These are phyloP conservation scores for Synergus gifuensis DNA, from an alignment of 2,888 invertebrate species.

Conservation along the genomic window DNA sequence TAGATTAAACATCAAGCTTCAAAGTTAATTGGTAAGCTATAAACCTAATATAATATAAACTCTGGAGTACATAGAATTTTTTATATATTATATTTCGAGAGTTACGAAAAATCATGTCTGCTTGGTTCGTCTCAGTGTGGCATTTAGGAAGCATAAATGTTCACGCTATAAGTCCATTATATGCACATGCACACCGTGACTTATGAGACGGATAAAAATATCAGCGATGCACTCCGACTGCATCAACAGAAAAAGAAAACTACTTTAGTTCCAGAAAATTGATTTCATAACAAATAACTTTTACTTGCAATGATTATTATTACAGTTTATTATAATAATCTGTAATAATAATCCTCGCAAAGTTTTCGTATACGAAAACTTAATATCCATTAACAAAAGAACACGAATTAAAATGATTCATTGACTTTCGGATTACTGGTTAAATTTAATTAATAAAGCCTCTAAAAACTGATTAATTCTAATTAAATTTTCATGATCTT, in stretches of 20 bases:
- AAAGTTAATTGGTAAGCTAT: neutral
- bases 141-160: conserved; percentile 28
- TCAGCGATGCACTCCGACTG: conserved; percentile 16
- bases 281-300: neutral
- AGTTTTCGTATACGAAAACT: too few relatives aligned
- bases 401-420: too few relatives aligned
- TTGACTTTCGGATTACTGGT: too few relatives aligned
- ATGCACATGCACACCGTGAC: conserved; percentile 5
- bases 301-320: neutral
- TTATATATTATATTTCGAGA: neutral
- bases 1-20: neutral
- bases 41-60: neutral
- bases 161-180: neutral
- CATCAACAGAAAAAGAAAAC: neutral
- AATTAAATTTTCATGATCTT: neutral
- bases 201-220: conserved; percentile 28
- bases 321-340: neutral
- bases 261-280: neutral
- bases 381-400: too few relatives aligned
- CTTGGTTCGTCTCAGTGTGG: conserved; percentile 30
- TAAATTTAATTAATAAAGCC: too few relatives aligned
- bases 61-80: neutral
- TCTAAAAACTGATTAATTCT: neutral
- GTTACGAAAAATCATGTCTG: conserved; percentile 16
- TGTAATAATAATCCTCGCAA: too few relatives aligned